Base-by-base conservation (phyloP, 2,888 invertebrate species). In the Digitonthophagus gazella region DNA sequence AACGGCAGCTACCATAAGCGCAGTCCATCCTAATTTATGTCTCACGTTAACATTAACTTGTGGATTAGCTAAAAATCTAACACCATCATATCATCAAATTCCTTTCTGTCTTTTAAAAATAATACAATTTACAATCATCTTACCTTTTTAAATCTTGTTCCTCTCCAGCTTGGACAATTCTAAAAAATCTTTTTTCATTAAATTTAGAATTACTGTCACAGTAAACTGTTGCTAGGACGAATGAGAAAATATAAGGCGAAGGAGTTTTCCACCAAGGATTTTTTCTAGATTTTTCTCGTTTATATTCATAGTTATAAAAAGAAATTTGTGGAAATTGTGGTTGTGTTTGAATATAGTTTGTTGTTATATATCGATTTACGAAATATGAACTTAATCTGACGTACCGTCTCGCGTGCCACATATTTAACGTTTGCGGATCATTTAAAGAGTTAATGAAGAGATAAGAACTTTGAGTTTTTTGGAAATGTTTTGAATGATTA, bases 11-110 rank as follows among this genome's bases (percentile, higher is more conserved):
- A 90, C 88, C 84, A 95, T 94, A 28, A 96, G 84, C 19, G 94
- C 88, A 11, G 93, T 94, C 96, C 96, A 96, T 65, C 96, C 96
- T 63, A 95, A 84, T 19, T 85, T 76, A 83, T 96, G 95, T 11
- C 91, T 85, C 64, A 82, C 79, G 84, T 96, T 93, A 0, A 91
- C 85, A 76, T 89, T 85, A 11, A 86, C 78, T 55, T 86, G 86
- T 67, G 83, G 83, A 6, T 83, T 81, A 16, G 84, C 78, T 58
- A 84, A 78, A 78, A 86, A 75, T 66, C 80, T 81, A 57, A 22
- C 11, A 44, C n/a, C 2, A 44, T 44, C 28, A 44, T 64, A 68
- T 58, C 71, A 68, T 70, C 69, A 69, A 58, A 15, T 18, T 64
- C 3, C 66, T 61, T n/a, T n/a, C n/a, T n/a, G n/a, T n/a, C n/a